phyloP scores from a whole-genome alignment of 2,113 vertebrate species.

The Mungos mungo region DNA sequence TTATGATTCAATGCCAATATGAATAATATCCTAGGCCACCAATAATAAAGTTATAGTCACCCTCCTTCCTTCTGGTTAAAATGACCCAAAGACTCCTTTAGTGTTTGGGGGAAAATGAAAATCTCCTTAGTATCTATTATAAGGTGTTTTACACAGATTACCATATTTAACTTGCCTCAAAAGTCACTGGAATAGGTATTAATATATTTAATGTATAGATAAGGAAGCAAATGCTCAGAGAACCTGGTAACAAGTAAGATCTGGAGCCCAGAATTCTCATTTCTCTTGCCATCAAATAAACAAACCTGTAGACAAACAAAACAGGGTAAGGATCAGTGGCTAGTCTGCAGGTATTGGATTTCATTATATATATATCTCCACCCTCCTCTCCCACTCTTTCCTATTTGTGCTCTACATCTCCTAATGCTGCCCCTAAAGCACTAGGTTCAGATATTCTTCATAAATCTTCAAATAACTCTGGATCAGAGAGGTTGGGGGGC shows the following conservation, averaged over 20 bases:
- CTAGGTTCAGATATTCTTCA: background rate
- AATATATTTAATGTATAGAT: background rate
- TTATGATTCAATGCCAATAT: background rate
- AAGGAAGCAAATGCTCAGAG: background rate
- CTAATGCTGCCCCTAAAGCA: background rate
- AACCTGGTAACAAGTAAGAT: background rate
- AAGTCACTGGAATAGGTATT: background rate
- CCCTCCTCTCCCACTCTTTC: accelerated
- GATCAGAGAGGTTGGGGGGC: background rate
- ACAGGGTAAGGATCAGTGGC: background rate
- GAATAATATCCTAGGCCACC: background rate
- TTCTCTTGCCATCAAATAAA: background rate
- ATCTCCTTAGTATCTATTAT: background rate
- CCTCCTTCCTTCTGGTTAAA: background rate
- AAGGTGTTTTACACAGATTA: background rate
- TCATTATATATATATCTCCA: background rate
- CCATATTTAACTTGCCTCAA: background rate
- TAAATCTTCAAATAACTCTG: background rate
- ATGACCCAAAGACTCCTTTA: background rate
- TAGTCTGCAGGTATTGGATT: accelerated
- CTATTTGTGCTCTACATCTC: background rate
- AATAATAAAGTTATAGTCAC: background rate
- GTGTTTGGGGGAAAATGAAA: background rate
- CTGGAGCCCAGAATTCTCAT: background rate
- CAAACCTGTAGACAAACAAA: background rate